Conservation (phyloP, 2,797 vertebrate genomes). For the Eurystomus glaucurus region DNA sequence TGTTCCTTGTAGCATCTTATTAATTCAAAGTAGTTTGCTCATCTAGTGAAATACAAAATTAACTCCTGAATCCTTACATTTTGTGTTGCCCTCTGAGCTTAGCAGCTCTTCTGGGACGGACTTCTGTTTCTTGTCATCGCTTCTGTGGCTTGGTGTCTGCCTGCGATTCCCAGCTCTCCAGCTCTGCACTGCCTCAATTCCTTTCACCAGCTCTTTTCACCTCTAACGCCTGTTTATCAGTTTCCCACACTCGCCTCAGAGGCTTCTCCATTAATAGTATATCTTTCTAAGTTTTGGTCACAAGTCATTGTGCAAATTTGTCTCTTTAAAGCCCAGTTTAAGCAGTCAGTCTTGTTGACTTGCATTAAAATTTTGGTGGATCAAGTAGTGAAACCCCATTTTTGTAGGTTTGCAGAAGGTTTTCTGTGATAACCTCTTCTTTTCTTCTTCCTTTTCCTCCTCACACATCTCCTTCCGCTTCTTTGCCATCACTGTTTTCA, state of each 20-base stretch:
- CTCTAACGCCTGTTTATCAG: conserved; percentile 42
- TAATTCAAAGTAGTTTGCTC: neutral
- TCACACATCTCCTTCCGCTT: neutral
- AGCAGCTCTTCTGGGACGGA: neutral
- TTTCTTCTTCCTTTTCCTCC: neutral
- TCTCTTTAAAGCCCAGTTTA: neutral
- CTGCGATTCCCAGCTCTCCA: neutral
- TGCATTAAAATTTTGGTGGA: neutral
- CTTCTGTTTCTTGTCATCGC: conserved; percentile 10
- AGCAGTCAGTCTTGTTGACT: neutral
- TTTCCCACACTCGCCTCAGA: conserved; percentile 23
- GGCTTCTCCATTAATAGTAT: neutral
- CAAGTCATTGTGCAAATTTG: neutral
- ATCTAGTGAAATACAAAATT: neutral
- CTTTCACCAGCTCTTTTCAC: conserved; percentile 20
- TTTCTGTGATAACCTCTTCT: neutral
- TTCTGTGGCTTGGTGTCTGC: neutral
- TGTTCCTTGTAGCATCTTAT: neutral
- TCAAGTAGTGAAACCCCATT: neutral
- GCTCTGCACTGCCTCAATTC: neutral
- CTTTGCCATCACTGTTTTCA: neutral
- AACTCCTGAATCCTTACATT: neutral
- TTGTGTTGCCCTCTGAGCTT: neutral
- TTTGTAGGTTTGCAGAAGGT: neutral
- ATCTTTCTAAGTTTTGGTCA: neutral